Percentiles rank a stretch among this genome's conserved stretches.
phyloP scores from a whole-genome alignment of 2,113 vertebrate species.

The Sturnira hondurensis region DNA sequence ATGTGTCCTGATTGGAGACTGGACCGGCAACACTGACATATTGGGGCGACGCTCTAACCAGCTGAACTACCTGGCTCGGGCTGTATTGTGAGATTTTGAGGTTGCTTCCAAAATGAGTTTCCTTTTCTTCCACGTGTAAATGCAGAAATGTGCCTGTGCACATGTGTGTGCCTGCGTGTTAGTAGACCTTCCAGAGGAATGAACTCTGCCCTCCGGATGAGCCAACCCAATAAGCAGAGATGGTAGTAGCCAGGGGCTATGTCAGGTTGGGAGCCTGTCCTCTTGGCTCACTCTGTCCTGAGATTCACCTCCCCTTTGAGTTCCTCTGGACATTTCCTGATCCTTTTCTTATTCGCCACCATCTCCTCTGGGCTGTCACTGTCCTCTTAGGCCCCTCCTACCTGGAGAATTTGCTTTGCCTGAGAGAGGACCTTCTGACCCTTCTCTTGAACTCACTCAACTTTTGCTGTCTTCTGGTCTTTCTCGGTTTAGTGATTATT shows the following conservation, averaged over 20 bases:
- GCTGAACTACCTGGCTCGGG: no score
- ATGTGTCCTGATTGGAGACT: no score
- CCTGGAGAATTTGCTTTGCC: neutral
- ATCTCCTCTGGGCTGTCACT: neutral
- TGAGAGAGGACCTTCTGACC: neutral
- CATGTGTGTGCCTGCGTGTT: no score
- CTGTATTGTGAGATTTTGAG: neutral
- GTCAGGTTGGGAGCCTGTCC: neutral
- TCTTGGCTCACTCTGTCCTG: neutral
- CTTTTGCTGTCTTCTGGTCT: neutral
- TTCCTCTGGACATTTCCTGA: neutral
- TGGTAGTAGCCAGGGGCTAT: neutral
- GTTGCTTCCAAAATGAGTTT: slow-evolving; percentile 6
- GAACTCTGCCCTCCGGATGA: neutral
- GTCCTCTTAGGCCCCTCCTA: neutral
- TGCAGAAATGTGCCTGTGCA: neutral
- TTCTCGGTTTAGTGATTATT: neutral
- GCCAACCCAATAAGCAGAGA: neutral
- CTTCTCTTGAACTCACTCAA: neutral
- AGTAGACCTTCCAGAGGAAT: neutral
- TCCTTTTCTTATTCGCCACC: neutral
- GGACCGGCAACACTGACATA: no score
- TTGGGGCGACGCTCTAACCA: no score
- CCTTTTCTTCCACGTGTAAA: neutral
- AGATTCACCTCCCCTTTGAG: neutral